Conservation (phyloP, 1,140 invertebrate species). For the Palaemon carinicauda region DNA sequence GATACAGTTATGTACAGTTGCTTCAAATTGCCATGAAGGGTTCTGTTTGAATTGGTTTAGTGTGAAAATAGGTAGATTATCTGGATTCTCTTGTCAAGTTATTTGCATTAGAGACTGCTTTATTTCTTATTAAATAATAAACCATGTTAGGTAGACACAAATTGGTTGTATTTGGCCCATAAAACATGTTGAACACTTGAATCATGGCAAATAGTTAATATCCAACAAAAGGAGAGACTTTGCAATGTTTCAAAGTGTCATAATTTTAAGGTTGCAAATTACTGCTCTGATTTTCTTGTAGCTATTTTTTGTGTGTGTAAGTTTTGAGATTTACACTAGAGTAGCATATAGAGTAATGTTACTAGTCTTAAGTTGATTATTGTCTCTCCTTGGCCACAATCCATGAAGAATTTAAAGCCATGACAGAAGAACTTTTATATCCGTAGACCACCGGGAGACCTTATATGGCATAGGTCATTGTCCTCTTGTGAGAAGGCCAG, state of each 20-base stretch:
- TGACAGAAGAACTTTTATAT: neutral
- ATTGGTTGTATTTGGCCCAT: no score
- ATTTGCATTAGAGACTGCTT: neutral
- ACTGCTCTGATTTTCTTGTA: constrained; percentile 45
- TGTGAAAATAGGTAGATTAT: no score
- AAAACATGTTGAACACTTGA: constrained; percentile 23
- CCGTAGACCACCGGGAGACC: neutral
- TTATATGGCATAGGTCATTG: neutral
- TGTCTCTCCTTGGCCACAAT: constrained; percentile 19
- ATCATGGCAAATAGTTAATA: constrained; percentile 45
- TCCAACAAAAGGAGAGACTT: constrained; percentile 17
- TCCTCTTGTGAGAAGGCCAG: constrained; percentile 26
- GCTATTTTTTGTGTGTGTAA: no score
- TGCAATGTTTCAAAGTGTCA: constrained; percentile 54
- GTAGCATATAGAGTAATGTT: constrained; percentile 18
- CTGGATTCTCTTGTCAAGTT: no score
- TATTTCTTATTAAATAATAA: neutral
- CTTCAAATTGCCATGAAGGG: no score
- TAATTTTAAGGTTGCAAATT: constrained; percentile 46
- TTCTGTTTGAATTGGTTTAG: no score
- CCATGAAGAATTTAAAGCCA: neutral
- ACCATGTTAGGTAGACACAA: neutral
- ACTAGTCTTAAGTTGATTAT: constrained; percentile 16
- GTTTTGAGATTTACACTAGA: no score
- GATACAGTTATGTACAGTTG: no score